These are phyloP conservation scores for Poeciliopsis turrubarensis DNA, from an alignment of 2,113 vertebrate species.

Conservation along the genomic window DNA sequence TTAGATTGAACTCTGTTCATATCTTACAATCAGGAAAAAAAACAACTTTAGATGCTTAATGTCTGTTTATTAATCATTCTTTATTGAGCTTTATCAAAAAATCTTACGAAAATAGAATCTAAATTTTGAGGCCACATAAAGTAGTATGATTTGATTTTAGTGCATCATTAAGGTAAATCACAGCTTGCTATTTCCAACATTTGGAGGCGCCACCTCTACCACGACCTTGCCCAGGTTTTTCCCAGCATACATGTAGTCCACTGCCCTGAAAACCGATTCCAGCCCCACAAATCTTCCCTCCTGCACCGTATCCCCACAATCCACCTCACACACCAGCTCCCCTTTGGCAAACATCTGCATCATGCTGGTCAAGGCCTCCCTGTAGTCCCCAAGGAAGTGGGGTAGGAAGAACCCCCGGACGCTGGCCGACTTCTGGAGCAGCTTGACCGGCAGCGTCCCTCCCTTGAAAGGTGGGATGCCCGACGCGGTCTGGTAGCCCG, in stretches of 20 bases:
- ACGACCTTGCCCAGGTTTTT: conserved; percentile 94
- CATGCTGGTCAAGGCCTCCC: conserved; percentile 83
- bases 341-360: conserved; percentile 83
- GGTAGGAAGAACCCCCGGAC: conserved; percentile 89
- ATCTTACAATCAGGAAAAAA: neutral
- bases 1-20: neutral
- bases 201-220: conserved; percentile 84
- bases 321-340: conserved; percentile 88
- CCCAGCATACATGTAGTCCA: conserved; percentile 92
- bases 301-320: conserved; percentile 81
- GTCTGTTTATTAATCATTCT: conserved; percentile 33
- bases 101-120: conserved; percentile 38
- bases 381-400: conserved; percentile 85
- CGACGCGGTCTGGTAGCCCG: conserved; percentile 86
- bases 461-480: conserved; percentile 83
- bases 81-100: conserved; percentile 17
- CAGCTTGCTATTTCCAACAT: conserved; percentile 88
- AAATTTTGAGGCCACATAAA: neutral
- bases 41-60: neutral
- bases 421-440: conserved; percentile 90
- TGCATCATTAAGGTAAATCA: conserved; percentile 69
- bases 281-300: conserved; percentile 88
- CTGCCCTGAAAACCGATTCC: conserved; percentile 89
- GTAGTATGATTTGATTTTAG: conserved; percentile 8
- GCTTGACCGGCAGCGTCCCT: conserved; percentile 82